Evolutionary conservation across 2,888 invertebrate genomes (phyloP).

Genomic region (Melanophora roralis): DNA sequence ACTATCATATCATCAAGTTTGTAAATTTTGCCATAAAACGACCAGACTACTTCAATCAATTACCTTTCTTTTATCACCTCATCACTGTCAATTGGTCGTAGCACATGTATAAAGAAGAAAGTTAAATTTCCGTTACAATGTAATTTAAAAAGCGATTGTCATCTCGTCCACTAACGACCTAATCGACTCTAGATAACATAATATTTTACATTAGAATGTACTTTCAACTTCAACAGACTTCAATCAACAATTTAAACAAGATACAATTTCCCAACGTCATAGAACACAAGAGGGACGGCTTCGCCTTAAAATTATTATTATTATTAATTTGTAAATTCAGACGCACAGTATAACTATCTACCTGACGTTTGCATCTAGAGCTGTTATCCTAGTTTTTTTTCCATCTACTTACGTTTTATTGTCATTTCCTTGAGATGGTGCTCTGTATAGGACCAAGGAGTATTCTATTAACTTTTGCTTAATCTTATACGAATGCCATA

Average conservation of each 20-base stretch:
- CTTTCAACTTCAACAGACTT: background rate
- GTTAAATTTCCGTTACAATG: slow-evolving; percentile 28
- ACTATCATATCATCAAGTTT: background rate
- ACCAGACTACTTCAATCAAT: too few relatives aligned
- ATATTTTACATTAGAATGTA: background rate
- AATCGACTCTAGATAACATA: background rate
- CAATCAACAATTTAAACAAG: background rate
- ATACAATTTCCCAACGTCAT: slow-evolving; percentile 21
- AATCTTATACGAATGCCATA: background rate
- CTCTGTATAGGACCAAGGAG: background rate
- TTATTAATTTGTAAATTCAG: background rate
- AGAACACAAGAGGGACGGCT: slow-evolving; percentile 35
- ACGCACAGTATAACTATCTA: background rate
- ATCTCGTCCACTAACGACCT: slow-evolving; percentile 36
- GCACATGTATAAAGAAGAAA: background rate
- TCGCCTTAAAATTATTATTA: slow-evolving; percentile 47
- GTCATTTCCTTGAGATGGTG: background rate
- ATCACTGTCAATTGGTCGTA: slow-evolving; percentile 5
- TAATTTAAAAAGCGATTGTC: slow-evolving; percentile 51
- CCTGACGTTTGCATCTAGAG: background rate
- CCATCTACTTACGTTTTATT: too few relatives aligned
- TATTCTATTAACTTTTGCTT: background rate
- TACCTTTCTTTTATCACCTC: slow-evolving; percentile 24
- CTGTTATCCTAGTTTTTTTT: too few relatives aligned
- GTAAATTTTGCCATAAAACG: too few relatives aligned